These are phyloP conservation scores for Eurystomus gularis DNA, from an alignment of 2,113 vertebrate species.

Conservation along the genomic window DNA sequence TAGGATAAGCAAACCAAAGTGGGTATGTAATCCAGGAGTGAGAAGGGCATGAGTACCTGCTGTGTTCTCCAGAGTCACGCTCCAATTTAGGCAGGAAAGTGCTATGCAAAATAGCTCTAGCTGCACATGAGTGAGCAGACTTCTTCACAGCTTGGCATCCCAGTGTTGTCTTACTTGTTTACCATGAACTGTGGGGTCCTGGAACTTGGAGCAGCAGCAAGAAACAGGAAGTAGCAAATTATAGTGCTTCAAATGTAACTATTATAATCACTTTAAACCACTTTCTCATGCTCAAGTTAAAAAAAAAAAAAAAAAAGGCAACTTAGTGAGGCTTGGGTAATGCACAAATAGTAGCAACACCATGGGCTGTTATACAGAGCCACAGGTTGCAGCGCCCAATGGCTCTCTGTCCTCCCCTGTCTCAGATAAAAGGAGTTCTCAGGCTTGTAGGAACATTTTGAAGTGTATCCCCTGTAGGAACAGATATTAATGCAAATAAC, in stretches of 20 bases:
- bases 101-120: background rate
- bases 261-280: background rate
- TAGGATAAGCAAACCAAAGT: background rate
- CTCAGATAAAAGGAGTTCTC: background rate
- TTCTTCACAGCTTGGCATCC: constrained; percentile 6
- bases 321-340: background rate
- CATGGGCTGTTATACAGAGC: fast-evolving
- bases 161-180: background rate
- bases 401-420: background rate
- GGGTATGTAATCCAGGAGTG: background rate
- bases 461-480: background rate
- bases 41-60: background rate
- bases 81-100: background rate
- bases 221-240: background rate
- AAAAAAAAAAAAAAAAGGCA: background rate
- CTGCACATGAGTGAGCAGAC: background rate
- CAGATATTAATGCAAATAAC: background rate
- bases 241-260: background rate
- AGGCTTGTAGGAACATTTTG: background rate
- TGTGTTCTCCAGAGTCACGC: background rate
- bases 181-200: background rate
- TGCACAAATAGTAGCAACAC: background rate
- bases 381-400: background rate
- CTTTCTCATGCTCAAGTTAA: background rate
- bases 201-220: fast-evolving